phyloP scores from a whole-genome alignment of 2,888 invertebrate genomes.

The Sphinx pinastri region DNA sequence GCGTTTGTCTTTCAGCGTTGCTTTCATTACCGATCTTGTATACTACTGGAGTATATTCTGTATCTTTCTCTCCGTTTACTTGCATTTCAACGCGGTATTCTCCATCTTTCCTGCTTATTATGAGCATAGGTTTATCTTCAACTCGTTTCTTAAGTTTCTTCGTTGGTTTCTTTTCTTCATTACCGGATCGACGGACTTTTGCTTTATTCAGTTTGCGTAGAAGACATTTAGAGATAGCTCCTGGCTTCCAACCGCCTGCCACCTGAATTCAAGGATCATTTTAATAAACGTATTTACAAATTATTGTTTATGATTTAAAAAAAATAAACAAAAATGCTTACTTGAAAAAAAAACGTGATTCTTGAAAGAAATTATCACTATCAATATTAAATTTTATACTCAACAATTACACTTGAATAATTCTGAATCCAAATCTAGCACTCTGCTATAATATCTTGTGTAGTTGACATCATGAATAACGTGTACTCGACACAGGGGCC shows the following conservation, averaged over 20 bases:
- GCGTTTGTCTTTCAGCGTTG: slow-evolving; percentile 55
- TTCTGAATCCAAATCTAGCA: too few relatives aligned
- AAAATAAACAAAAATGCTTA: slow-evolving; percentile 30
- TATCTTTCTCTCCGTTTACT: slow-evolving; percentile 43
- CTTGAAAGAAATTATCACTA: background rate
- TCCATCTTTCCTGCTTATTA: slow-evolving; percentile 63
- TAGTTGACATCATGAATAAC: too few relatives aligned
- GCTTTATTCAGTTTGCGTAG: slow-evolving; percentile 61
- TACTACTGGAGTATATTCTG: slow-evolving; percentile 56
- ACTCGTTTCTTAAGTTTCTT: slow-evolving; percentile 57
- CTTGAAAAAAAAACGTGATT: background rate
- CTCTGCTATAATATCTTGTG: too few relatives aligned
- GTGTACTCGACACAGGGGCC: too few relatives aligned
- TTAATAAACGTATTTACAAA: background rate
- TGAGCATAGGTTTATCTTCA: slow-evolving; percentile 63
- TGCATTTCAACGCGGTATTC: slow-evolving; percentile 70
- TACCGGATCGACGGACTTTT: slow-evolving; percentile 38
- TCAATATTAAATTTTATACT: background rate
- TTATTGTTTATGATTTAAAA: background rate
- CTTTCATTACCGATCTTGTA: slow-evolving; percentile 61
- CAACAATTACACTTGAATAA: background rate
- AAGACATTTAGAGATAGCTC: slow-evolving; percentile 68
- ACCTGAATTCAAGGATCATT: slow-evolving; percentile 45
- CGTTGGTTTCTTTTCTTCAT: slow-evolving; percentile 39
- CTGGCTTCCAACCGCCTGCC: slow-evolving; percentile 70